Evolutionary conservation across 2,113 vertebrate genomes (phyloP), one percentile per base, ranked within the genome.

Genomic region (Vicugna pacos): DNA sequence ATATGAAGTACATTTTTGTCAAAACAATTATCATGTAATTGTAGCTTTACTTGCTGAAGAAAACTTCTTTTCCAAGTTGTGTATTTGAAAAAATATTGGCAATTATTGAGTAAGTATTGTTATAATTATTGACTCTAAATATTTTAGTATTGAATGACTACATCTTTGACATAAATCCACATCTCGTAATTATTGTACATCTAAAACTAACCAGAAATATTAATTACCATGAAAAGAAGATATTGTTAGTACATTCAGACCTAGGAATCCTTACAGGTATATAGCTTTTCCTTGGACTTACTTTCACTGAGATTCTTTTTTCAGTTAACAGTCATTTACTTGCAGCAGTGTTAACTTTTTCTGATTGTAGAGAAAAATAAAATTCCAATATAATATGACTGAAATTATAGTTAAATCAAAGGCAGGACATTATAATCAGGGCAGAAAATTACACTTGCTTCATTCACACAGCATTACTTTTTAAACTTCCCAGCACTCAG

Each of bases 381-480:
- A 96, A 76, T 81, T 92, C 24, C 76, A 95, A 72, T 90, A 35
- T 48, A 17, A 84, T 60, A n/a, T 76, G 22, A 26, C 52, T 90
- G 1, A 84, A 90, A 65, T 95, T 16, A 58, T 62, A 48, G 58
- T 77, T 93, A 87, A 79, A 42, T 46, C 4, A 62, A 93, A 93
- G 10, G 0, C 58, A 94, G 22, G 19, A 19, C 13, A 81, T 77
- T 91, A n/a, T 64, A 96, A 82, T 93, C 64, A 77, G 3, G 22
- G 11, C 22, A 88, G 42, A 92, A 90, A 92, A 91, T 89, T 60
- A 32, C 79, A 62, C 73, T 83, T 84, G 30, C 50, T 89, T 85
- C 94, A 73, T 67, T 96, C 80, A 92, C 42, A 46, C 14, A 62
- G n/a, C 60, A 67, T 72, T 88, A 38, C 46, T 60, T 90, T 65